Percentiles rank a stretch among this genome's conserved stretches.
phyloP scores from a whole-genome alignment of 2,888 invertebrate genomes.

The Hermaeophaga mercurialis region DNA sequence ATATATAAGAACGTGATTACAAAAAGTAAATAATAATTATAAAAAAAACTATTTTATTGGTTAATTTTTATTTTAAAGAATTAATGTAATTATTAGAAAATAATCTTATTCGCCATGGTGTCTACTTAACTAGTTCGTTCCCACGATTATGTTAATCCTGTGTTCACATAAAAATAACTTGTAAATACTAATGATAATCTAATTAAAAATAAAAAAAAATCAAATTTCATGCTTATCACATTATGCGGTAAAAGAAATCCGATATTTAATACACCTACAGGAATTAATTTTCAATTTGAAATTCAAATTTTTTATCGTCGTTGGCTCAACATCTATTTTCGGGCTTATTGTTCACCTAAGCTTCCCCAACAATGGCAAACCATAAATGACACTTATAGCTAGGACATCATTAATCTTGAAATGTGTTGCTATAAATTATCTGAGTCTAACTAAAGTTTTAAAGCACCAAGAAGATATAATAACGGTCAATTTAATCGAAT shows the following conservation, averaged over 20 bases:
- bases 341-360: slow-evolving; percentile 7
- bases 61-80: no score
- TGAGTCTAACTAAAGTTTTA: no score
- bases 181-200: not conserved
- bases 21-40: no score
- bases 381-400: slow-evolving; percentile 15
- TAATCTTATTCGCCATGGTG: no score
- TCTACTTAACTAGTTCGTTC: not conserved
- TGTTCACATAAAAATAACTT: not conserved
- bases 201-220: not conserved
- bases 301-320: slow-evolving; percentile 4
- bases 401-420: slow-evolving; percentile 15
- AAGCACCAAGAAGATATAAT: no score
- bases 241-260: not conserved
- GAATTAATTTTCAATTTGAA: slow-evolving; percentile 7
- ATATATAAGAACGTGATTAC: no score
- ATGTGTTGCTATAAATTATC: no score
- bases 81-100: no score
- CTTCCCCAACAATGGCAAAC: slow-evolving; percentile 8
- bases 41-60: no score
- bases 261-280: not conserved
- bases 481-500: no score
- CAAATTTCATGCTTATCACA: not conserved
- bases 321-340: slow-evolving; percentile 11
- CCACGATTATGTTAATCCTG: not conserved